These are phyloP conservation scores for Tragelaphus eurycerus DNA, from an alignment of 2,797 vertebrate genomes.

Conservation along the genomic window DNA sequence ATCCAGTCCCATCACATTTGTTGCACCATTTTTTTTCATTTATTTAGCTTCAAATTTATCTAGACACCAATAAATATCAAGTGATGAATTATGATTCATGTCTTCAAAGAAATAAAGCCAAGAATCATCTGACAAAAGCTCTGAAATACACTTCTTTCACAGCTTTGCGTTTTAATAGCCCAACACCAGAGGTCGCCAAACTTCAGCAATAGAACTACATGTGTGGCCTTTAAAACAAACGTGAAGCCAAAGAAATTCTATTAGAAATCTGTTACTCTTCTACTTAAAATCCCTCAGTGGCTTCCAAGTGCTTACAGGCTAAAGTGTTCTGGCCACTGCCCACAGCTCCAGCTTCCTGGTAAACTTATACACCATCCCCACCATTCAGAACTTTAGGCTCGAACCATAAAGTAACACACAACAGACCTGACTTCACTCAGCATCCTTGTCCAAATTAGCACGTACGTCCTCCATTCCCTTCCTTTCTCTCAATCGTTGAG, in stretches of 20 bases:
- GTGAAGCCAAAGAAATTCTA: not conserved
- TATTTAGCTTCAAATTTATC: not conserved
- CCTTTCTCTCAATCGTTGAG: not conserved
- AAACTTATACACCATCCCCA: not conserved
- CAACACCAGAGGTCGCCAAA: conserved; percentile 74
- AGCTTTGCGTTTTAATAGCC: conserved; percentile 7
- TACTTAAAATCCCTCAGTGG: not conserved
- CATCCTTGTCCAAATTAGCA: not conserved
- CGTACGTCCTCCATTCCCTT: not conserved
- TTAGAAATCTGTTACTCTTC: not conserved
- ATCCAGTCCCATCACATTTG: not conserved
- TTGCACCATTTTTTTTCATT: not conserved
- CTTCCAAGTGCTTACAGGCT: not conserved
- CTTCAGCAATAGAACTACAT: conserved; percentile 11
- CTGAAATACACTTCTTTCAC: not conserved
- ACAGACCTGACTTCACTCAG: not conserved
- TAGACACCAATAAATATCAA: not conserved
- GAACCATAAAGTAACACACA: not conserved
- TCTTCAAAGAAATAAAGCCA: conserved; percentile 22
- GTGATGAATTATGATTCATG: not conserved
- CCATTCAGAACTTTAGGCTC: not conserved
- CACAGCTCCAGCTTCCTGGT: not conserved
- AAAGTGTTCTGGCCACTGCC: not conserved
- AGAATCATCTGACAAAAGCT: not conserved
- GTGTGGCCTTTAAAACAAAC: not conserved